These are phyloP conservation scores for Syngnathus scovelli DNA, from an alignment of 2,113 vertebrate species.

Conservation along the genomic window DNA sequence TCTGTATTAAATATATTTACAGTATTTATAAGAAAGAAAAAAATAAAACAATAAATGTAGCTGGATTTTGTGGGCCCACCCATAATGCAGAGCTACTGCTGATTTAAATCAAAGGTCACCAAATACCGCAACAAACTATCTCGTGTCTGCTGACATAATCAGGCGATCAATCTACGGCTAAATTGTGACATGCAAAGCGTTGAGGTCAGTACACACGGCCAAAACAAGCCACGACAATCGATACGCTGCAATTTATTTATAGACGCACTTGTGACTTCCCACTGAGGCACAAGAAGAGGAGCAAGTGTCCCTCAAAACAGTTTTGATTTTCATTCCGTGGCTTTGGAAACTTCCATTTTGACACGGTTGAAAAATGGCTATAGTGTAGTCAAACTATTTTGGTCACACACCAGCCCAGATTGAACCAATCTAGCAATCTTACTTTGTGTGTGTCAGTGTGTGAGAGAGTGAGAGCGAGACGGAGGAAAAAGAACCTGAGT, in stretches of 20 bases:
- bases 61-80: background rate
- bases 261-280: slow-evolving; percentile 40
- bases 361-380: background rate
- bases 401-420: slow-evolving; percentile 4
- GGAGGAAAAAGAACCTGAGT: slow-evolving; percentile 6
- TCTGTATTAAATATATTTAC: background rate
- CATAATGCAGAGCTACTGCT: background rate
- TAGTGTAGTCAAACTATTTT: slow-evolving; percentile 3
- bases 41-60: background rate
- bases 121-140: slow-evolving; percentile 14
- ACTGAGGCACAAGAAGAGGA: slow-evolving; percentile 19
- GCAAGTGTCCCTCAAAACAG: slow-evolving; percentile 4
- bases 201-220: slow-evolving; percentile 40
- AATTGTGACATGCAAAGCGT: slow-evolving; percentile 32
- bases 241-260: slow-evolving; percentile 55
- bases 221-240: slow-evolving; percentile 50
- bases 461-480: background rate
- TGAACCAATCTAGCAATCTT: slow-evolving; percentile 1
- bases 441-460: slow-evolving; percentile 5
- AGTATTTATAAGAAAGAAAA: background rate
- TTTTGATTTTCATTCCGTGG: background rate
- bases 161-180: slow-evolving; percentile 30
- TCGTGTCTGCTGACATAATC: background rate
- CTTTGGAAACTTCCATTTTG: background rate
- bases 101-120: background rate